These are phyloP conservation scores for Phoeniculus purpureus DNA, from an alignment of 2,797 vertebrate species.

Conservation along the genomic window DNA sequence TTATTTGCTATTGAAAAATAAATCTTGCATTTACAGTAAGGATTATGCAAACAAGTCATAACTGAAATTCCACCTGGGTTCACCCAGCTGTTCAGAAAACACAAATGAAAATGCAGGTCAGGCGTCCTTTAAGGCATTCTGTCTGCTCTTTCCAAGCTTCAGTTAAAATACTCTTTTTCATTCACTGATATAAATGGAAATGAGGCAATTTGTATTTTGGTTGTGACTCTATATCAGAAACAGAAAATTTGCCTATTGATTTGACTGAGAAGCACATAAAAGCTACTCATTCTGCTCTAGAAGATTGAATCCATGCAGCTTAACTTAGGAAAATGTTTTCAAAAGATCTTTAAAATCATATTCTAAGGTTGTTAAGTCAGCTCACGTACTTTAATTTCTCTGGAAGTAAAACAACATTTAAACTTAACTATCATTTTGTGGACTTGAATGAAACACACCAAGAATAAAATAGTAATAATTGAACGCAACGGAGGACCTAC, in stretches of 20 bases:
- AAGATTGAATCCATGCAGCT: neutral
- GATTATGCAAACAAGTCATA: neutral
- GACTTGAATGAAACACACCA: neutral
- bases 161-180: constrained; percentile 2
- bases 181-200: neutral
- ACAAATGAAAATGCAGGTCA: neutral
- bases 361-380: neutral
- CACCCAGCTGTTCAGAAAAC: neutral
- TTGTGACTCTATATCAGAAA: neutral
- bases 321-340: neutral
- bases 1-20: neutral
- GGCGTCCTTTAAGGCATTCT: neutral
- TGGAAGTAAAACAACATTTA: neutral
- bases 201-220: neutral
- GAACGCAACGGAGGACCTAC: constrained; percentile 69
- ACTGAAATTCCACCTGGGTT: neutral
- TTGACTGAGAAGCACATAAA: neutral
- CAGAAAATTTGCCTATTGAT: neutral
- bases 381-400: neutral
- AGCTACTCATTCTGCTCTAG: neutral
- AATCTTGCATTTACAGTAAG: neutral
- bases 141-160: neutral
- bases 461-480: neutral
- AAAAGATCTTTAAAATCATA: neutral
- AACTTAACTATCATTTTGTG: neutral